These are phyloP conservation scores for Stramonita haemastoma DNA, from an alignment of 2,888 invertebrate genomes.

Conservation along the genomic window DNA sequence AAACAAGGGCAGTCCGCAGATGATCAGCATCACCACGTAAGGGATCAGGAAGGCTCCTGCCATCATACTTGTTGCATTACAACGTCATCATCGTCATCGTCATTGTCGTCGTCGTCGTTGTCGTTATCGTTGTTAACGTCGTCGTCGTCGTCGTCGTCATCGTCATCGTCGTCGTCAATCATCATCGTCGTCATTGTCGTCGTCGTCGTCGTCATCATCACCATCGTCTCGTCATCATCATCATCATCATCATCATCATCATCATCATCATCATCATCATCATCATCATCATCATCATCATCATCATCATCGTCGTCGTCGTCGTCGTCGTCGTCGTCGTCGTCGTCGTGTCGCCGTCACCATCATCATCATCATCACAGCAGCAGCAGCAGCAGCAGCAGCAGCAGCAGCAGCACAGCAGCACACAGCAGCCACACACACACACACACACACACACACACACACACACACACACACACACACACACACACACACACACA, in stretches of 20 bases:
- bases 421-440: too few species aligned
- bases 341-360: not conserved
- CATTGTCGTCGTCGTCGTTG: not conserved
- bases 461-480: too few species aligned
- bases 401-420: too few species aligned
- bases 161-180: not conserved
- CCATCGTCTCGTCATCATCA: not conserved
- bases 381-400: too few species aligned
- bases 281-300: not conserved
- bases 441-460: too few species aligned
- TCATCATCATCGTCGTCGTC: not conserved
- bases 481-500: too few species aligned
- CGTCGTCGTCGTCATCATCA: not conserved
- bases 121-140: not conserved
- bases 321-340: not conserved
- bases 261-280: not conserved
- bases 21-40: constrained; percentile 55
- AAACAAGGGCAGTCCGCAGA: constrained; percentile 59
- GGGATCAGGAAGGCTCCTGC: constrained; percentile 64
- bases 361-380: too few species aligned
- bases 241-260: not conserved
- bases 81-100: not conserved
- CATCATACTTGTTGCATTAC: not conserved
- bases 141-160: not conserved
- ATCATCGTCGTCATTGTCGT: not conserved